Base-by-base conservation (phyloP, 2,888 invertebrate species). In the Orchestes rusci region DNA sequence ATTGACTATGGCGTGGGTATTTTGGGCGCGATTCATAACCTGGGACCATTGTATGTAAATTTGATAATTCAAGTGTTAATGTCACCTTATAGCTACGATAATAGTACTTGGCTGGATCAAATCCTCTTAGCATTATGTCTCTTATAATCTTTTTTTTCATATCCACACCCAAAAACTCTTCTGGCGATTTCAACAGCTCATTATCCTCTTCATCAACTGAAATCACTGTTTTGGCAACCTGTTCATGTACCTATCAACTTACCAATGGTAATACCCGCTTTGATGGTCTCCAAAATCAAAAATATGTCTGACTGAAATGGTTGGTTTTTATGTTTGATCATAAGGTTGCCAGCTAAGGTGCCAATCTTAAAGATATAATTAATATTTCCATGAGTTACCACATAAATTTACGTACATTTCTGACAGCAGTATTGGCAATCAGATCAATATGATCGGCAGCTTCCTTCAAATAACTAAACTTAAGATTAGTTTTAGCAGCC, bases 291-390 rank as follows among this genome's bases (percentile, higher is more conserved):
- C 10, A 84, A 58, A 4, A 82, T 66, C 2, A 83, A 58, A 55
- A 80, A 84, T 7, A 87, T 59, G 60, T 88, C 87, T 0, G 87
- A 87, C 0, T 79, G 80, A 59, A 87, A 87, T 29, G 81, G 80
- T 1, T 67, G 70, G 56, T 84, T 73, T 15, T 67, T 60, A 58
- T 84, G 76, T 61, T 87, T 87, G 55, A 84, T 69, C 64, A 75
- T 73, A 36, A 80, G 58, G 59, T 86, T 86, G n/a, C 86, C 86
- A 42, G 80, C 85, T 45, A 86, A 67, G 1, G 80, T 80, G 16
- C 82, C 85, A 32, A 53, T 54, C 56, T 55, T 39, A 30, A 53
- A 53, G 37, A 37, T 10, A 37, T 13, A 34, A 34, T 4, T 15
- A 16, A 30, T 31, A 45, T 5, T 30, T 30, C 12, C 31, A 30